phyloP scores from a whole-genome alignment of 1,140 invertebrate species.

The Chrysoperla carnea region DNA sequence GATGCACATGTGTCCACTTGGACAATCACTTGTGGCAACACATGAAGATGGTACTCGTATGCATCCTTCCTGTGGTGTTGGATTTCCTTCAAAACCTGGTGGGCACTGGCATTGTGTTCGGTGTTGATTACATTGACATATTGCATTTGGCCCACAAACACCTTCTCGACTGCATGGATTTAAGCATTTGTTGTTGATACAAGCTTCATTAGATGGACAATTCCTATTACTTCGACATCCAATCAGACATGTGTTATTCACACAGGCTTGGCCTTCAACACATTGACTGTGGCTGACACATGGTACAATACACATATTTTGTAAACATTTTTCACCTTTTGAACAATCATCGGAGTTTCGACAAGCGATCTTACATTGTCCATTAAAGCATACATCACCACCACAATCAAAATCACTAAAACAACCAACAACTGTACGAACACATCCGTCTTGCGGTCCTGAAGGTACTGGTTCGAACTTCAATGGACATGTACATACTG shows the following conservation, averaged over 20 bases:
- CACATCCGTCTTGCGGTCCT: slow-evolving; percentile 48
- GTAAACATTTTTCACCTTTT: slow-evolving; percentile 55
- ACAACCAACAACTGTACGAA: slow-evolving; percentile 45
- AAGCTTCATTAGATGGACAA: slow-evolving; percentile 55
- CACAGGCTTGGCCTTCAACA: slow-evolving; percentile 57
- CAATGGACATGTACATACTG: slow-evolving; percentile 54
- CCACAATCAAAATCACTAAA: slow-evolving; percentile 54
- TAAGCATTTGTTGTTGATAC: slow-evolving; percentile 65
- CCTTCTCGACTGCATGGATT: slow-evolving; percentile 61
- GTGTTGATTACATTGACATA: slow-evolving; percentile 56
- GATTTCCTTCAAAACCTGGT: slow-evolving; percentile 64
- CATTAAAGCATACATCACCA: slow-evolving; percentile 57
- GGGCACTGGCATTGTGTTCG: slow-evolving; percentile 59
- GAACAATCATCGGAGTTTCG: slow-evolving; percentile 61
- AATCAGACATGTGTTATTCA: slow-evolving; percentile 54
- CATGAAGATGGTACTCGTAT: slow-evolving; percentile 53
- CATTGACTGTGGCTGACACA: slow-evolving; percentile 70
- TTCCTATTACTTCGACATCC: slow-evolving; percentile 70
- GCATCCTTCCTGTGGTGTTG: slow-evolving; percentile 77
- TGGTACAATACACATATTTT: slow-evolving; percentile 56
- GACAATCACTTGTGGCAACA: slow-evolving; percentile 43
- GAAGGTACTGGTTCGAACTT: slow-evolving; percentile 44
- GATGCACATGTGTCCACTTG: slow-evolving; percentile 52
- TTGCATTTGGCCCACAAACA: slow-evolving; percentile 69
- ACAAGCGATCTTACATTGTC: slow-evolving; percentile 71